These are phyloP conservation scores for Drosophila neocordata DNA, from an alignment of 1,140 invertebrate species.

Conservation along the genomic window DNA sequence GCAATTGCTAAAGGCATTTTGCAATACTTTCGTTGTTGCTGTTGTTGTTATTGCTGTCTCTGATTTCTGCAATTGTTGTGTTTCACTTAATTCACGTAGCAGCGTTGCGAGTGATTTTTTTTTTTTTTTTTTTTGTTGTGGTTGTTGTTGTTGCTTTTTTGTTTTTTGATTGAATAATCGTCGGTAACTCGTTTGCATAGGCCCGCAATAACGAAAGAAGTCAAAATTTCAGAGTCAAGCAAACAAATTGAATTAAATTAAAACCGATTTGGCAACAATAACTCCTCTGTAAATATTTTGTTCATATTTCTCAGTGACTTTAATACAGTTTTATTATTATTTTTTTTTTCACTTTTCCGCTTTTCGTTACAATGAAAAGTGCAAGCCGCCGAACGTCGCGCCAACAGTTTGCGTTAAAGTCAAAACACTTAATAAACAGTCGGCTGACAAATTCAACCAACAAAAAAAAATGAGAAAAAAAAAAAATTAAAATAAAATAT, in stretches of 20 bases:
- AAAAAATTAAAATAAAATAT: neutral
- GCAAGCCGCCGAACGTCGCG: slow-evolving; percentile 41
- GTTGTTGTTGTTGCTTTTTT: neutral
- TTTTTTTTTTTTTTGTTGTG: neutral
- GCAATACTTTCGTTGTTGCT: slow-evolving; percentile 68
- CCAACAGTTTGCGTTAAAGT: slow-evolving; percentile 77
- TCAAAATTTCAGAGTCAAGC: slow-evolving; percentile 33
- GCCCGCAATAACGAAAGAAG: slow-evolving; percentile 27
- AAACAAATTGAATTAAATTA: slow-evolving; percentile 39
- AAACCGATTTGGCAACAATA: slow-evolving; percentile 21
- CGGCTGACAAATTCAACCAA: slow-evolving; percentile 73
- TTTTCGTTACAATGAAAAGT: slow-evolving; percentile 14
- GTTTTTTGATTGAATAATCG: slow-evolving; percentile 74
- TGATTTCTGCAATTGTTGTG: slow-evolving; percentile 74
- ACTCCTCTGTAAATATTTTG: neutral
- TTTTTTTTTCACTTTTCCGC: neutral
- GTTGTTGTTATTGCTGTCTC: slow-evolving; percentile 36
- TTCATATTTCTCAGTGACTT: slow-evolving; percentile 11
- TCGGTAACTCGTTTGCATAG: slow-evolving; percentile 68
- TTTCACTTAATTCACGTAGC: slow-evolving; percentile 80
- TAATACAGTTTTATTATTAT: slow-evolving; percentile 39
- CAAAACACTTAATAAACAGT: slow-evolving; percentile 82
- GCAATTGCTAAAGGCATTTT: slow-evolving; percentile 64
- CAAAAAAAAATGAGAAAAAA: slow-evolving; percentile 68
- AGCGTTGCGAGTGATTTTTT: slow-evolving; percentile 61